Conservation (phyloP, 2,888 invertebrate genomes). For the Branchellion lobata region DNA sequence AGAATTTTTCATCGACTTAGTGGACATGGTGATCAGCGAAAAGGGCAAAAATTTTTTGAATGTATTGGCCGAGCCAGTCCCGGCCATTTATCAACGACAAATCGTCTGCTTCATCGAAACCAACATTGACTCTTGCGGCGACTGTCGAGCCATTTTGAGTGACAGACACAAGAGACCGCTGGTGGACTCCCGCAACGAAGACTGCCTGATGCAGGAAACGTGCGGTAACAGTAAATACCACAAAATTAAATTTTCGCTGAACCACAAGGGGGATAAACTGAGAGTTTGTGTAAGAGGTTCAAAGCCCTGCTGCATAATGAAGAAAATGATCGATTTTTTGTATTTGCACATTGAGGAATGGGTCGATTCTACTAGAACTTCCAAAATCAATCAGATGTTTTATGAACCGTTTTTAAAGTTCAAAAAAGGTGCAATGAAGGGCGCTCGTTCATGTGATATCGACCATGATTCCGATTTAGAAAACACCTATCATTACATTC, state of each 20-base stretch:
- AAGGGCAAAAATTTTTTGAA: constrained; percentile 49
- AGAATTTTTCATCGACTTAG: constrained; percentile 50
- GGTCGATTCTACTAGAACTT: constrained; percentile 39
- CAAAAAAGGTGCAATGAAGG: background rate
- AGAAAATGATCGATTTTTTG: constrained; percentile 50
- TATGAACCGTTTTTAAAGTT: background rate
- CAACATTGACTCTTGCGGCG: constrained; percentile 52
- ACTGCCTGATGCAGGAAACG: background rate
- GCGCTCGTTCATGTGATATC: background rate
- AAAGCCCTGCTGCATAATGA: constrained; percentile 53
- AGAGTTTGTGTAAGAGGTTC: constrained; percentile 49
- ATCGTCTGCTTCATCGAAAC: constrained; percentile 51
- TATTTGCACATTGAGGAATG: constrained; percentile 52
- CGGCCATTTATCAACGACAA: constrained; percentile 52
- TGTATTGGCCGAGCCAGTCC: constrained; percentile 51
- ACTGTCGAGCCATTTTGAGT: constrained; percentile 47
- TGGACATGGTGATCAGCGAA: constrained; percentile 46
- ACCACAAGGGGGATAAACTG: constrained; percentile 10
- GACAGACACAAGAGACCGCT: constrained; percentile 16
- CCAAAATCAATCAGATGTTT: background rate
- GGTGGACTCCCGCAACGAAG: background rate
- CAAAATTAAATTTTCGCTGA: constrained; percentile 38
- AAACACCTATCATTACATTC: constrained; percentile 28
- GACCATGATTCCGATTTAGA: constrained; percentile 13
- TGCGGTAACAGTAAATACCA: constrained; percentile 19